These are phyloP conservation scores for Patella pellucida DNA, from an alignment of 2,888 invertebrate genomes.

Conservation along the genomic window DNA sequence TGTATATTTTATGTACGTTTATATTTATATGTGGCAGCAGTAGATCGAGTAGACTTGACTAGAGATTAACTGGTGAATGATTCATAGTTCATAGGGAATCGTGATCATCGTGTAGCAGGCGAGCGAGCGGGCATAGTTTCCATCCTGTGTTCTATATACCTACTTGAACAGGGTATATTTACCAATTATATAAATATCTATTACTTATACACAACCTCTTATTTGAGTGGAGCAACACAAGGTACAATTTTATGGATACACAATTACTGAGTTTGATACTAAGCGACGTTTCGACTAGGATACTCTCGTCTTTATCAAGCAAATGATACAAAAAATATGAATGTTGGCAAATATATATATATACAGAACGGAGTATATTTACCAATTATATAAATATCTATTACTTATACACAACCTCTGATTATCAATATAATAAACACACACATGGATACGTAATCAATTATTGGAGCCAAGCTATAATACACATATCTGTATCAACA, in stretches of 20 bases:
- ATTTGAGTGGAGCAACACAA: too few species aligned
- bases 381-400: conserved; percentile 1
- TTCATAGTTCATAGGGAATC: background rate
- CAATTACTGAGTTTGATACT: too few species aligned
- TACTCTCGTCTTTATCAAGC: too few species aligned
- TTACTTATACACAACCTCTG: background rate
- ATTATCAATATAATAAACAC: too few species aligned
- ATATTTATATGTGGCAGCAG: conserved; percentile 2
- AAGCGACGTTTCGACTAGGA: too few species aligned
- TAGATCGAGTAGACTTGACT: background rate
- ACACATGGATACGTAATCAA: background rate
- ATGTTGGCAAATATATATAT: too few species aligned
- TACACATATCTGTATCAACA: background rate
- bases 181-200: conserved; percentile 11
- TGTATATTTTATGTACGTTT: background rate
- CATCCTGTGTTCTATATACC: background rate
- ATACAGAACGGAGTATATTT: too few species aligned
- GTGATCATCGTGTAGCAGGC: background rate
- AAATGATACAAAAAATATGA: too few species aligned
- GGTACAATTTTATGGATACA: too few species aligned
- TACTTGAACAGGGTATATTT: background rate
- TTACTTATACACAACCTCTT: background rate
- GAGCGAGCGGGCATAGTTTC: background rate
- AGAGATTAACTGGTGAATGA: background rate
- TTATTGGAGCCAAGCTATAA: background rate